Base-by-base conservation (phyloP, 1,140 invertebrate genomes). In the Wiebesia pumilae region DNA sequence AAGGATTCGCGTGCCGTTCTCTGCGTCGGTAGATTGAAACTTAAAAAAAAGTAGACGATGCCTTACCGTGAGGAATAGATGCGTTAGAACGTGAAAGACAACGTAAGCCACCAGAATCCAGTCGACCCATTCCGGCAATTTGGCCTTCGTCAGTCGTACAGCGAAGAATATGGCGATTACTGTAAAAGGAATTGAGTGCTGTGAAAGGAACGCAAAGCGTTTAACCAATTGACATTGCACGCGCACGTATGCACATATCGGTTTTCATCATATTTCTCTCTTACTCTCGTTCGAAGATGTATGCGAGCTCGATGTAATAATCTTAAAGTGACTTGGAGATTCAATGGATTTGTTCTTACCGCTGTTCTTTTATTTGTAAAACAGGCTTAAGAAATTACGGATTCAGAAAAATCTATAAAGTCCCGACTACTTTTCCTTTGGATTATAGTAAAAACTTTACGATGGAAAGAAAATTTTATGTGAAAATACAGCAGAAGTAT, bases 111-210 rank as follows among this genome's bases (percentile, higher is more conserved):
- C 97, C 81, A 99, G 92, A 75, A 99, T 96, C 95, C 96, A 99
- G 87, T 97, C 96, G 88, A 97, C 95, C 96, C 97, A 98, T 80
- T 96, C 95, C 0, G 98, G 97, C 73, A 99, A 93, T 90, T 97
- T 96, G 27, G 97, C 97, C 93, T 98, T 97, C 87, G 95, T 95
- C 87, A 99, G 94, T 88, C 96, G 95, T 33, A 98, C 96, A 58
- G 98, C 97, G 90, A 99, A 97, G 95, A 99, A 99, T 89, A 99
- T 97, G 81, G 97, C 97, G 14, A 98, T 96, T 94, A 99, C 98
- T 98, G 94, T 38, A 95, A 95, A 90, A 89, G 91, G 91, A 89
- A 91, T 87, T 87, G 90, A 88, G 88, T 87, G 1, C 12, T 10
- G 51, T 62, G 33, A 43, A 77, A 78, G 71, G 51, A 58, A 77